Evolutionary conservation across 2,113 vertebrate genomes (phyloP), one percentile per base, ranked within the genome.

Genomic region (Hippocampus mohnikei): DNA sequence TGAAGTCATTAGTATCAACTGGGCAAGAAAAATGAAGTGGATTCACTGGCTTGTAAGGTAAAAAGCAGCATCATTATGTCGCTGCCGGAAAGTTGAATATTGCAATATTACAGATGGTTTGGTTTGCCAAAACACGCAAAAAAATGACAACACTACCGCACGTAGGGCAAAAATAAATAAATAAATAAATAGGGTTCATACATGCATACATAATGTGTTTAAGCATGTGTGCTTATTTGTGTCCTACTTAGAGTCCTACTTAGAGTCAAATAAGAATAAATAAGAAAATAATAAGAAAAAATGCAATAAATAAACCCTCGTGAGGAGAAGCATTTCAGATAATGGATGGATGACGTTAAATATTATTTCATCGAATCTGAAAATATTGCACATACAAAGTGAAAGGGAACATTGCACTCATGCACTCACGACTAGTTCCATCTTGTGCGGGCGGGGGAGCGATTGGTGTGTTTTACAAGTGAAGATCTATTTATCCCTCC

Each of bases 401-500:
- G 23, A 58, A 23, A 59, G 29, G 27, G 29, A 16, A 18, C 13
- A 29, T 18, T 33, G 29, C 29, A 4, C 4, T 33, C 29, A 33
- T 29, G 25, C 56, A 33, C 56, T 29, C 27, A 29, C 13, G 7
- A 50, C 18, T 16, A 7, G 18, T 50, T 50, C 16, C 18, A 50
- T 33, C 29, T 33, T 33, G 29, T 33, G 29, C 29, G 29, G 29
- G 29, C 5, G 29, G 27, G 27, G 27, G 27, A 27, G 3, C 29
- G 29, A 33, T 33, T 33, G 29, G 29, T 33, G 29, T 33, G 29
- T 33, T 33, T 33, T 33, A 33, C 3, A 33, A 55, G 52, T 55
- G 52, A 50, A 74, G 68, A 67, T 60, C 58, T 73, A 10, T 77
- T 33, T 67, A 79, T 76, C 80, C 84, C 79, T 79, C 72, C 77